phyloP scores from a whole-genome alignment of 2,797 vertebrate species.

The Poeciliopsis presidionis region DNA sequence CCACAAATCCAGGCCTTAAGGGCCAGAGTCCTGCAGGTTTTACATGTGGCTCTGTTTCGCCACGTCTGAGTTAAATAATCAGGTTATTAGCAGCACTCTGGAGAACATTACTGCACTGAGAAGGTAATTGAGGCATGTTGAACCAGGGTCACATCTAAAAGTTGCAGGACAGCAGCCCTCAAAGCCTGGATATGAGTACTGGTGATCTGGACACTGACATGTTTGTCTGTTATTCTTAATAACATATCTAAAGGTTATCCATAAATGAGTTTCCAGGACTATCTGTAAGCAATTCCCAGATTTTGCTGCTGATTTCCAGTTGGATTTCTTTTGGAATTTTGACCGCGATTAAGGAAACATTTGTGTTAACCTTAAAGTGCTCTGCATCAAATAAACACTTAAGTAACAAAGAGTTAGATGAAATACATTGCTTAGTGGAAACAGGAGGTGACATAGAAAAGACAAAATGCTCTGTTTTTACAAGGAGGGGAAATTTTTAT shows the following conservation, averaged over 20 bases:
- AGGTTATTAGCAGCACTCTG: too few relatives aligned
- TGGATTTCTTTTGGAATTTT: neutral
- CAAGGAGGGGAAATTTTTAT: conserved; percentile 91
- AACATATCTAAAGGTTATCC: neutral
- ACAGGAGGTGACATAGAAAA: conserved; percentile 48
- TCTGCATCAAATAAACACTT: neutral
- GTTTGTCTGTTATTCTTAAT: neutral
- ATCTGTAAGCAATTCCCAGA: neutral
- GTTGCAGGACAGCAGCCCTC: too few relatives aligned
- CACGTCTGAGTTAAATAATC: too few relatives aligned
- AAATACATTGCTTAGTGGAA: conserved; percentile 18
- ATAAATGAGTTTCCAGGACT: neutral
- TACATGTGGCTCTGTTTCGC: too few relatives aligned
- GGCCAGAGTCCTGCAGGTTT: too few relatives aligned
- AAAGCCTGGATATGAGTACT: too few relatives aligned
- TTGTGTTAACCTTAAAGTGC: neutral
- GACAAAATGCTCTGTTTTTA: conserved; percentile 65
- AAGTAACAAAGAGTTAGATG: conserved; percentile 10
- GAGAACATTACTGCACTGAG: too few relatives aligned
- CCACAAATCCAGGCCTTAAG: too few relatives aligned
- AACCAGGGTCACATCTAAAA: too few relatives aligned
- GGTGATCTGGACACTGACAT: neutral
- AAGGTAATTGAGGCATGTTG: too few relatives aligned
- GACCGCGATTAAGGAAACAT: neutral
- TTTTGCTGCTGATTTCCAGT: neutral